Evolutionary conservation across 1,140 invertebrate genomes (phyloP), one percentile per base, ranked within the genome.

Genomic region (Octopus bimaculoides): DNA sequence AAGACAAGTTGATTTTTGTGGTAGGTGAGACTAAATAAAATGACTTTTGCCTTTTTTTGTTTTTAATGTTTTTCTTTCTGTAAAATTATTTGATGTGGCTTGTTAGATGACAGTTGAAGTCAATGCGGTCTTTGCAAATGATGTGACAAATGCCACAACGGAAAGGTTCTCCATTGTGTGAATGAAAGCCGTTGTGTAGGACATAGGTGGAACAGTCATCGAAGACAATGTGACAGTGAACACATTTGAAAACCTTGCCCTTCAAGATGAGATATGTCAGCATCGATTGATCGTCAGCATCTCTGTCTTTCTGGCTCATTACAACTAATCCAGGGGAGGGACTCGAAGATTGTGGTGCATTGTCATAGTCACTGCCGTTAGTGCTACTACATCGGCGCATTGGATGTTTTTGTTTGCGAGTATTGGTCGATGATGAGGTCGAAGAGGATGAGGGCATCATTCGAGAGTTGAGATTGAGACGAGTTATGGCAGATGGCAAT

Each of bases 81-180:
- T 41, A 41, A 52, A 9, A 61, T 83, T 82, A 87, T 75, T 88
- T 88, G 56, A 88, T 86, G 81, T 88, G 87, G 77, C 87, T 88
- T 52, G 86, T 88, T 6, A 88, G 84, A 80, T 88, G 87, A 77
- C 87, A 87, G 80, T 88, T 88, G 79, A 88, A 88, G 79, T 88
- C 87, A n/a, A 88, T 85, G 26, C 87, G 83, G 69, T 87, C 87
- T 41, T 86, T 85, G 79, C 87, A 88, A 0, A 82, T 83, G 54
- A 82, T 78, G 52, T 83, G 81, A 81, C 87, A 88, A 71, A 88
- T 87, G n/a, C 85, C 86, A 81, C 86, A 88, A 55, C 85, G 85
- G 77, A 88, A 88, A 10, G 87, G 87, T 55, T 88, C 86, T 8
- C 79, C 83, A 79, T 88, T 86, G 56, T 87, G 85, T 7, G 87